Base-by-base conservation (phyloP, 2,888 invertebrate genomes). In the Polymixis flavicincta region DNA sequence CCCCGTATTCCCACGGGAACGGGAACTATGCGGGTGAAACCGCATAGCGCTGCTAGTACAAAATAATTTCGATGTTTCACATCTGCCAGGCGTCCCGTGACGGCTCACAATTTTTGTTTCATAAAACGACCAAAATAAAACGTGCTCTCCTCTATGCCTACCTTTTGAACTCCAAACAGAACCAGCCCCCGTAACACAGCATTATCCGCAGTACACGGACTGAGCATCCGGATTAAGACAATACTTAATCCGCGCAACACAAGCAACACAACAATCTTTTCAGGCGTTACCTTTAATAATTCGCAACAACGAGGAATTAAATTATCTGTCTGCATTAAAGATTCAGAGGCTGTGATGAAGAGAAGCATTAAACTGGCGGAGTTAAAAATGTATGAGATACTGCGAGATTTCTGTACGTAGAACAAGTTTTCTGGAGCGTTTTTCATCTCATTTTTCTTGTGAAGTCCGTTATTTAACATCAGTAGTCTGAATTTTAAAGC, bases 281-380 rank as follows among this genome's bases (percentile, higher is more conserved):
- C 75, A 75, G 78, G 85, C 78, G 85, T 90, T 87, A 88, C 64
- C 83, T 74, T 88, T 75, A 87, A 89, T 88, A 87, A 89, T 89
- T 87, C 85, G 85, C 76, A 76, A 78, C 70, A 76, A 83, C 71
- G 83, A 82, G 76, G 83, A 86, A 90, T 89, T 89, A 88, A 90
- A 89, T 89, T 89, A 90, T 90, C 90, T 78, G 83, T 84, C 76
- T 70, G 76, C 63, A 76, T 88, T 79, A 85, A 87, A 83, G 66
- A 87, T 89, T 85, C 82, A 87, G 52, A 61, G 42, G 59, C 48
- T 63, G 67, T 80, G 78, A 84, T 80, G 80, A 87, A 83, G 80
- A 87, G 77, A 22, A 74, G 77, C 77, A 71, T 79, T 80, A 80
- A 83, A 79, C 85, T 77, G 69, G 76, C 64, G 11, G 22, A 78